Evolutionary conservation across 2,888 invertebrate genomes (phyloP).

Genomic region (Hirtodrosophila alboralis): DNA sequence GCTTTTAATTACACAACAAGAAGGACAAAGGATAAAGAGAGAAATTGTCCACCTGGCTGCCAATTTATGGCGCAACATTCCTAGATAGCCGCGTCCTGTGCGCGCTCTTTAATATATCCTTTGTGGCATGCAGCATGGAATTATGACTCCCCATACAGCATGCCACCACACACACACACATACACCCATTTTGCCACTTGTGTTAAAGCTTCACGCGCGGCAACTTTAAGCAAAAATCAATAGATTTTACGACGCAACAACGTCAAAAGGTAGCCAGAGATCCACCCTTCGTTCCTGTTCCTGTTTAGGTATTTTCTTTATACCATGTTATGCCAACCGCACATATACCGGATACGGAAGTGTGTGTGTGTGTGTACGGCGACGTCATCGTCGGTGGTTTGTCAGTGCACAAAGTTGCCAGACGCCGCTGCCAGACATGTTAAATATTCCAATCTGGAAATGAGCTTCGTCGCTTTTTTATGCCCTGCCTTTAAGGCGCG

Average conservation of each 20-base stretch:
- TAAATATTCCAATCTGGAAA: conserved; percentile 34
- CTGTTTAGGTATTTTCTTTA: conserved; percentile 57
- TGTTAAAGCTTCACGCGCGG: conserved; percentile 42
- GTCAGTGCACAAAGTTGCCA: conserved; percentile 52
- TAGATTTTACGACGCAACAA: conserved; percentile 45
- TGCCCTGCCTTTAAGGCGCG: conserved; percentile 6
- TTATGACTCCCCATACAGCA: conserved; percentile 31
- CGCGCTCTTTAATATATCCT: conserved; percentile 57
- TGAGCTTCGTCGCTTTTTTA: conserved; percentile 16
- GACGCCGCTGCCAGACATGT: conserved; percentile 61
- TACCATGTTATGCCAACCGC: conserved; percentile 17
- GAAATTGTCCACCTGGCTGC: conserved; percentile 41
- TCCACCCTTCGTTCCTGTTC: conserved; percentile 38
- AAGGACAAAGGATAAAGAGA: conserved; percentile 44
- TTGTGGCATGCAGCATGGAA: conserved; percentile 53
- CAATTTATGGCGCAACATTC: conserved; percentile 58
- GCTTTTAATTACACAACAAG: conserved; percentile 63
- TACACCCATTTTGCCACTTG: conserved; percentile 2
- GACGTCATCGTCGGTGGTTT: conserved; percentile 33
- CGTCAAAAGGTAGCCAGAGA: conserved; percentile 48
- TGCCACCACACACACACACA: background rate
- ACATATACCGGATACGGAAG: conserved; percentile 45
- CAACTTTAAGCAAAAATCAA: conserved; percentile 64
- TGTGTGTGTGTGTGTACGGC: conserved; percentile 16
- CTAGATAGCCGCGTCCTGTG: conserved; percentile 41